Evolutionary conservation across 2,797 vertebrate genomes (phyloP), one percentile per base, ranked within the genome.

Genomic region (Coilia nasus): DNA sequence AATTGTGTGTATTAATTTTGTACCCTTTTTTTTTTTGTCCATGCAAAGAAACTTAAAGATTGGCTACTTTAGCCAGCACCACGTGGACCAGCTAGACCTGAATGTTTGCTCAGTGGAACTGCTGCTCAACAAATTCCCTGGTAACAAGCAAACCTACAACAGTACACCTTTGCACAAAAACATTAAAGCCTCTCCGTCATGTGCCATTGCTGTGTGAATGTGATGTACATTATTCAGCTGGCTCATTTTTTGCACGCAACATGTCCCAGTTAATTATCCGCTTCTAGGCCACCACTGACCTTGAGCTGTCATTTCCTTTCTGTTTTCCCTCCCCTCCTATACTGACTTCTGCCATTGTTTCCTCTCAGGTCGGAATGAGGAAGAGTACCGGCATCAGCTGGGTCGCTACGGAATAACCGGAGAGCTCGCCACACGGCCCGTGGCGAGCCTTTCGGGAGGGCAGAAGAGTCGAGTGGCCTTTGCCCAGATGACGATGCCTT

Each of bases 401-500:
- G 98, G 98, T 3, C 95, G 98, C 0, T 99, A 99, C 0, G 98
- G 98, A 0, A 92, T 99, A 86, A 98, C 97, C 0, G 98, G 98
- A 1, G 98, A 99, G 86, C 93, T 99, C 81, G 94, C 98, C 0
- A 94, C 96, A 2, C 95, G 98, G 35, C 96, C 98, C 0, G 97
- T 99, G 35, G 97, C 96, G 85, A 99, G 97, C 89, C 94, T 99
- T 81, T 99, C 98, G 0, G 98, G 98, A 35, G 98, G 98, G 0
- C 98, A 99, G 94, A 99, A 99, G 94, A 99, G 98, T 84, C 94
- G 98, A 0, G 98, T 99, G 86, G 98, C 98, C 67, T 99, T 99
- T 82, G 98, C 98, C 56, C 98, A 99, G 95, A 99, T 99, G 98
- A 99, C 98, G 0, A 98, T 99, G 97, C 94, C 96, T 59, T 96